Evolutionary conservation across 1,140 invertebrate species (phyloP), one percentile per base, ranked within the genome.

Genomic region (Hesperophylax magnus): DNA sequence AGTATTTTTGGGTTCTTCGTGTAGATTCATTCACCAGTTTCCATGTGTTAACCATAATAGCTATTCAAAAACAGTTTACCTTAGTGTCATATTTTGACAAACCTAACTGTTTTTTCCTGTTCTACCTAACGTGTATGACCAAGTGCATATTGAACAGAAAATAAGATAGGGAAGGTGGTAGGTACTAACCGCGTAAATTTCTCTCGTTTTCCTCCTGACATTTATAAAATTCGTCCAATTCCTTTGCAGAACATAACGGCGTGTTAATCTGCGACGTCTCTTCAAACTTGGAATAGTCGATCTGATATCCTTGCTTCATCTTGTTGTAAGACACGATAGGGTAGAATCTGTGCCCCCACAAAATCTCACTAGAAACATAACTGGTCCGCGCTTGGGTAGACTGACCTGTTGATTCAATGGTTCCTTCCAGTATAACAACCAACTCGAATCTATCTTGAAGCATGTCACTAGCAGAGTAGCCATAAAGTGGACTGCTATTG

Each of bases 251-350:
- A 89, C 95, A 97, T 22, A 95, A 89, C 0, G 97, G 96, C 0
- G 95, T 97, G 82, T 97, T 95, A 8, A 98, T 93, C 85, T 94
- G 93, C 80, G 93, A 92, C 0, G 96, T 96, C 81, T 93, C 94
- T 86, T 98, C 95, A 87, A 98, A 97, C 83, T 90, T 91, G 0
- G 89, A 89, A 84, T 97, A 98, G 87, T 98, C 96, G 1, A 98
- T 96, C 82, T 95, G 92, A 87, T 97, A 98, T 24, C 93, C 92
- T 31, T 95, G 92, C 78, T 94, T 93, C 22, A 94, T 93, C 84
- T 94, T 94, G 82, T 94, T 94, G 86, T 95, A 97, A 52, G 91
- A 92, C 2, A 98, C 94, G 85, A 97, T 91, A 85, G 91, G 88
- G 24, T 90, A 88, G 82, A 94, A 94, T 20, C 93, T 88, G 85